Base-by-base conservation (phyloP, 2,888 invertebrate species). In the Meandrusa payeni region DNA sequence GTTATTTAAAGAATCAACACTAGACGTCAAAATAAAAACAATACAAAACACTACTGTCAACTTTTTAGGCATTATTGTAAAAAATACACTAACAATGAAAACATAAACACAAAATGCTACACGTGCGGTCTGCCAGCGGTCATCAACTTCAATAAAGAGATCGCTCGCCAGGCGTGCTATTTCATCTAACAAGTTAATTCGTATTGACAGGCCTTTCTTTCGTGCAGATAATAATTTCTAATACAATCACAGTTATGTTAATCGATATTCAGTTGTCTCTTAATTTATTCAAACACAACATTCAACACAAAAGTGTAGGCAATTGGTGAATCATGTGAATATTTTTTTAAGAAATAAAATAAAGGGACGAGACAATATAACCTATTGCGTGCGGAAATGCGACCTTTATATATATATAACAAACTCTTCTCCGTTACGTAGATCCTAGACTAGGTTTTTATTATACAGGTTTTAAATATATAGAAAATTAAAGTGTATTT, bases 11-110 rank as follows among this genome's bases (percentile, higher is more conserved):
- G 48, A 28, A 6, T 44, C 34, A 34, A 50, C 55, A 12, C 57
- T 51, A 41, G 57, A 58, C 12, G 55, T 59, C 45, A 54, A 19
- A 43, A 44, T 39, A 15, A 56, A 51, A 44, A 52, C 43, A 46
- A 55, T 48, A 17, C 55, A 49, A 49, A 52, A 48, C 40, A 57
- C 41, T 42, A 52, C 41, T 12, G 32, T 37, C 46, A 55, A 46
- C 51, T 51, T 55, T 40, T 40, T 43, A 26, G 41, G 41, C 51
- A 55, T 50, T 12, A 28, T 42, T 2, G n/a, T 6, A 15, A 2
- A 28, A 28, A 9, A 5, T 28, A 3, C 1, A 26, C 20, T n/a
- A 17, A 13, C 27, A 22, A 15, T 7, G 6, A 24, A 31, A 15
- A n/a, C 23, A 2, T 15, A 6, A 23, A 31, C 11, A 20, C 22